phyloP scores from a whole-genome alignment of 2,797 vertebrate species.

The Tympanoctomys barrerae region DNA sequence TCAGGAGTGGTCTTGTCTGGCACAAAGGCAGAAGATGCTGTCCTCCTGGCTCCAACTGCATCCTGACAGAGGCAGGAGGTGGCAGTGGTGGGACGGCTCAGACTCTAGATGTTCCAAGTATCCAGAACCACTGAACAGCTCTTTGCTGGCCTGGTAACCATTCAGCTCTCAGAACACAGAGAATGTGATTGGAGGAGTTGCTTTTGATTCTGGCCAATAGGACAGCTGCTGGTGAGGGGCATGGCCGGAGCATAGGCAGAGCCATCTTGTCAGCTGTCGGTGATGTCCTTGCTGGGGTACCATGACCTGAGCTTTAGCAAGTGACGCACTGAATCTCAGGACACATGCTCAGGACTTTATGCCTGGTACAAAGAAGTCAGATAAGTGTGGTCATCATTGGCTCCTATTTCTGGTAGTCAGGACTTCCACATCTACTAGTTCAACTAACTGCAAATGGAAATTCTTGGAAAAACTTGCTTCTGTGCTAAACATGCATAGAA shows the following conservation, averaged over 20 bases:
- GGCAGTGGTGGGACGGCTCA: background rate
- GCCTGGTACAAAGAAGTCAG: background rate
- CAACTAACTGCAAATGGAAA: background rate
- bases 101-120: background rate
- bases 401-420: background rate
- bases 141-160: background rate
- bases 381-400: background rate
- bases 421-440: background rate
- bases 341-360: background rate
- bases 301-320: background rate
- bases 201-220: background rate
- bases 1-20: background rate
- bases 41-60: background rate
- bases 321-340: background rate
- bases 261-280: too few species aligned
- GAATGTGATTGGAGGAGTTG: accelerated
- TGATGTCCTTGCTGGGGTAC: background rate
- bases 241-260: background rate
- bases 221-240: background rate
- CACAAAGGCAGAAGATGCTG: background rate
- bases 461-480: background rate
- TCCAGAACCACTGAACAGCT: background rate
- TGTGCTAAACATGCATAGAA: background rate
- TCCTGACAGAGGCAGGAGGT: background rate
- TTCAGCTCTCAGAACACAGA: background rate